A percentile compares a stretch with the other conserved stretches of the same genome.
phyloP scores from a whole-genome alignment of 2,113 vertebrate species.

The Suncus etruscus region DNA sequence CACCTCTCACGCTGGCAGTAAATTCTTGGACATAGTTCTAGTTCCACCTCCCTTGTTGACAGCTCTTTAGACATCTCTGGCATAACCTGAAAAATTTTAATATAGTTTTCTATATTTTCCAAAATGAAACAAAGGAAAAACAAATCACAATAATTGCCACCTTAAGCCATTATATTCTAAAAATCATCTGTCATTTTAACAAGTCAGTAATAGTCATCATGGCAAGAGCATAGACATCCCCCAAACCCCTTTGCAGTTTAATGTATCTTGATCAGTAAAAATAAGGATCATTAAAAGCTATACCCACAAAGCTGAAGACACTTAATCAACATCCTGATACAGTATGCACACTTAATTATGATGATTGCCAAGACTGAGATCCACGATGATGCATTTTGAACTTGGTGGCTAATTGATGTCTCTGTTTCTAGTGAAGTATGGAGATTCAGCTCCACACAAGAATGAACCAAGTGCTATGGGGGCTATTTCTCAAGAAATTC shows the following conservation, averaged over 20 bases:
- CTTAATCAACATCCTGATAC: constrained; percentile 55
- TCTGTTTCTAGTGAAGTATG: not conserved
- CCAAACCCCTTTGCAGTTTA: constrained; percentile 9
- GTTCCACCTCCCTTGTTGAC: not conserved
- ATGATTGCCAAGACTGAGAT: constrained; percentile 5
- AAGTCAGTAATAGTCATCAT: not conserved
- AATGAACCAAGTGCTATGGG: not conserved
- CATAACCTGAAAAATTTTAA: not conserved
- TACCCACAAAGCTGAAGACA: constrained; percentile 39
- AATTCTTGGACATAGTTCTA: not conserved
- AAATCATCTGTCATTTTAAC: too few relatives aligned
- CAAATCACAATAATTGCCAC: not conserved
- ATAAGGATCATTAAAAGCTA: constrained; percentile 13
- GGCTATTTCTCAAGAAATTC: not conserved
- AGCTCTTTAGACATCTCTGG: not conserved
- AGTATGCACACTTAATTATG: constrained; percentile 56
- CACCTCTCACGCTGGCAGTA: too few relatives aligned
- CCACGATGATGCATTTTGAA: not conserved
- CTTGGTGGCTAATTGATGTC: constrained; percentile 12
- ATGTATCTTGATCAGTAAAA: not conserved
- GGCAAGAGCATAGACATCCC: not conserved
- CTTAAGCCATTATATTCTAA: too few relatives aligned
- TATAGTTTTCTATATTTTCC: not conserved
- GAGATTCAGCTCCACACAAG: not conserved
- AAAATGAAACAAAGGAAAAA: constrained; percentile 29